phyloP scores from a whole-genome alignment of 1,140 invertebrate genomes.

The Pseudoatta argentina region DNA sequence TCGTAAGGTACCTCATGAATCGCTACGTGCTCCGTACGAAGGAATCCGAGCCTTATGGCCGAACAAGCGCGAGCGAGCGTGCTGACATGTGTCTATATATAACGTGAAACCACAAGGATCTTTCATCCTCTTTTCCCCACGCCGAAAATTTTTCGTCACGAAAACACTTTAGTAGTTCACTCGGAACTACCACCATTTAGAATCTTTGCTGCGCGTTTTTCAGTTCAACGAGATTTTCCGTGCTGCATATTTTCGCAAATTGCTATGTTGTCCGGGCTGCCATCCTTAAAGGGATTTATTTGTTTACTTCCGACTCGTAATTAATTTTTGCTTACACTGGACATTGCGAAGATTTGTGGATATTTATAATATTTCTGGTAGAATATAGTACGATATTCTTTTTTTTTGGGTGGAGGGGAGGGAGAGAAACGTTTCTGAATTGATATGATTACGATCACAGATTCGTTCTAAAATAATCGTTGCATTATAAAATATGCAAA shows the following conservation, averaged over 20 bases:
- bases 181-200: conserved; percentile 57
- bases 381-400: background rate
- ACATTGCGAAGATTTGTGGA: background rate
- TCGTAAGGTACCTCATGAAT: conserved; percentile 76
- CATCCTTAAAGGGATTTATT: conserved; percentile 26
- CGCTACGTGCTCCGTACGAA: conserved; percentile 69
- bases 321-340: conserved; percentile 15
- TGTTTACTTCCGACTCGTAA: conserved; percentile 29
- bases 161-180: conserved; percentile 76
- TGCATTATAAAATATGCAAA: background rate
- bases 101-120: conserved; percentile 28
- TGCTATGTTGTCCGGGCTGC: conserved; percentile 5
- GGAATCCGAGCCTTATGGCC: conserved; percentile 25
- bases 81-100: conserved; percentile 60
- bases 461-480: conserved; percentile 3
- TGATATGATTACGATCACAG: background rate
- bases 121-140: conserved; percentile 10
- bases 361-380: background rate
- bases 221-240: conserved; percentile 2
- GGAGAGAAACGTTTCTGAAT: background rate
- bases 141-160: conserved; percentile 73
- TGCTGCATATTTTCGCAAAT: conserved; percentile 60
- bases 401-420: background rate
- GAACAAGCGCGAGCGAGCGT: conserved; percentile 10
- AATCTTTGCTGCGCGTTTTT: conserved; percentile 3